Evolutionary conservation across 2,113 vertebrate species (phyloP).

Genomic region (Anarrhichthys ocellatus): DNA sequence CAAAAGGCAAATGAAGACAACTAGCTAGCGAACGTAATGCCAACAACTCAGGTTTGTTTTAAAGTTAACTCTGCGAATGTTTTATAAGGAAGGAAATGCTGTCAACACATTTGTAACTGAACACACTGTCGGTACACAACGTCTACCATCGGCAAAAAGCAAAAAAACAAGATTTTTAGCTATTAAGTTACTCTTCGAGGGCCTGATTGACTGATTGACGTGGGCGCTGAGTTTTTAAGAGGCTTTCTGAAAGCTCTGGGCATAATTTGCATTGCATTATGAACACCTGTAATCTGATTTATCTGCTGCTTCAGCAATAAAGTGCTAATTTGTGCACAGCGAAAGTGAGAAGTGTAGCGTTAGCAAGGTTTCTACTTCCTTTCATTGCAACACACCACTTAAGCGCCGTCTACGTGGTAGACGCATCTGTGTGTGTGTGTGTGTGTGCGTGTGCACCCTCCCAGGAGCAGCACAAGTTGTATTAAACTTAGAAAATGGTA

Average conservation of each 20-base stretch:
- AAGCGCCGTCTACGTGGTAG: neutral
- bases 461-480: conserved; percentile 16
- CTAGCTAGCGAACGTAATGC: neutral
- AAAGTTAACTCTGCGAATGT: neutral
- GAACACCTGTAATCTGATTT: conserved; percentile 57
- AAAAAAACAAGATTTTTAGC: neutral
- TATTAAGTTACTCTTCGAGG: conserved; percentile 2
- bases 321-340: conserved; percentile 40
- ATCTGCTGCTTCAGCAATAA: conserved; percentile 46
- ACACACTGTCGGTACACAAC: neutral
- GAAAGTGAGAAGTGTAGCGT: conserved; percentile 11
- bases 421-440: conserved; percentile 16
- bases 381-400: conserved; percentile 39
- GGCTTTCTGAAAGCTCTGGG: conserved; percentile 26
- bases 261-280: conserved; percentile 49
- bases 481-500: conserved; percentile 19
- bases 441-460: conserved; percentile 17
- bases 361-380: conserved; percentile 27
- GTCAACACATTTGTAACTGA: neutral
- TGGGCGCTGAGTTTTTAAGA: conserved; percentile 17
- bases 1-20: neutral
- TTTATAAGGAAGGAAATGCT: neutral
- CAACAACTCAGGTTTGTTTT: neutral
- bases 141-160: neutral
- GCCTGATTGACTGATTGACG: conserved; percentile 19